Percentiles rank a stretch among this genome's conserved stretches.
phyloP scores from a whole-genome alignment of 2,888 invertebrate species.

The Pristionchus mayeri region DNA sequence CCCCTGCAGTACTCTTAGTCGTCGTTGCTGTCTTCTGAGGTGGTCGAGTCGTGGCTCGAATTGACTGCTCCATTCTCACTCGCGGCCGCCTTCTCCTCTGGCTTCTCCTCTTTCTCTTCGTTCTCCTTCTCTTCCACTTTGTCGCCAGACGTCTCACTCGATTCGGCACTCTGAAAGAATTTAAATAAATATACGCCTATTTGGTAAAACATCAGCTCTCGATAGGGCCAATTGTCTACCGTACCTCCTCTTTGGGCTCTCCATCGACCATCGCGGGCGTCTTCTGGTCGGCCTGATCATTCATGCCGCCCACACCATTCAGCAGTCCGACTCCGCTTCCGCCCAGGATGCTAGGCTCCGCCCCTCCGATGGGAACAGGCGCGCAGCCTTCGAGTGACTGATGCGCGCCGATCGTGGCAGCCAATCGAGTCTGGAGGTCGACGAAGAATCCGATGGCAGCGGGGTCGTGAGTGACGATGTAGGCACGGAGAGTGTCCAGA shows the following conservation, averaged over 20 bases:
- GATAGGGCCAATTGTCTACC: background rate
- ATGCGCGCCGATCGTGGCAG: background rate
- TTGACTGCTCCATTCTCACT: slow-evolving; percentile 13
- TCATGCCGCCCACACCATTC: slow-evolving; percentile 33
- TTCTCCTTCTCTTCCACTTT: slow-evolving; percentile 4
- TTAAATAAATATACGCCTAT: background rate
- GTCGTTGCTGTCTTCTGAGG: slow-evolving; percentile 31
- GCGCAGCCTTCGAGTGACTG: background rate
- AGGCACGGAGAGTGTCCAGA: slow-evolving; percentile 54
- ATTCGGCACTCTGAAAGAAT: slow-evolving; percentile 8
- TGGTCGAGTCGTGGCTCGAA: slow-evolving; percentile 28
- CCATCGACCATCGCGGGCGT: slow-evolving; percentile 33
- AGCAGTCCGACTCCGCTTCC: slow-evolving; percentile 26
- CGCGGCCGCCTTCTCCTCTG: background rate
- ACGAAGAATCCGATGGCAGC: slow-evolving; percentile 53
- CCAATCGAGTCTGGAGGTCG: slow-evolving; percentile 51
- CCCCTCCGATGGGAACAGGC: background rate
- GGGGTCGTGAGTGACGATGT: slow-evolving; percentile 55
- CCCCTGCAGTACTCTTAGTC: slow-evolving; percentile 13
- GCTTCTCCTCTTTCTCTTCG: background rate
- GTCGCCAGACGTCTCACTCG: slow-evolving; percentile 1
- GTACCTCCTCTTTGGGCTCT: slow-evolving; percentile 22
- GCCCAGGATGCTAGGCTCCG: background rate
- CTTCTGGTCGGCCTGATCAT: background rate
- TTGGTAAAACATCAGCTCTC: background rate